phyloP scores from a whole-genome alignment of 1,140 invertebrate genomes.

The Calliopsis andreniformis region DNA sequence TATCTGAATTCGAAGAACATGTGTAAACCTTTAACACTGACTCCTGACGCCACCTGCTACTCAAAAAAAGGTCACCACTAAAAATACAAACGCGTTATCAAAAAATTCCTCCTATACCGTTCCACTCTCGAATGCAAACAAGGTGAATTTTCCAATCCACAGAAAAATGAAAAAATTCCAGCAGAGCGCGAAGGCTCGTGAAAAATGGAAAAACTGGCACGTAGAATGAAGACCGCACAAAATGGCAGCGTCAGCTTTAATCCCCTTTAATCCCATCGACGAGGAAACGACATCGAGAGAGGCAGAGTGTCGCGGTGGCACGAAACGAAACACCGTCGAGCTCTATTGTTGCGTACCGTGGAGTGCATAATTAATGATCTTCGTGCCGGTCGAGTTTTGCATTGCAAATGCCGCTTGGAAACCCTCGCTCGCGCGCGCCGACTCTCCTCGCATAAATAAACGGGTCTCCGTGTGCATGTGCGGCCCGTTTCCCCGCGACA shows the following conservation, averaged over 20 bases:
- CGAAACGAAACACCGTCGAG: constrained; percentile 48
- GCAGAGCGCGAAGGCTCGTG: no score
- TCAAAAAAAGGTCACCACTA: no score
- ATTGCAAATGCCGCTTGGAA: constrained; percentile 68
- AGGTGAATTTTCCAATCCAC: no score
- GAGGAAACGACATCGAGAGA: constrained; percentile 22
- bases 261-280: constrained; percentile 28
- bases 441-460: constrained; percentile 37
- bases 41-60: no score
- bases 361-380: constrained; percentile 73
- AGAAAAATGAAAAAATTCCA: no score
- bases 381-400: constrained; percentile 62
- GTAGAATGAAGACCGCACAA: not conserved
- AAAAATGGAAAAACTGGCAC: not conserved
- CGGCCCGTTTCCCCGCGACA: constrained; percentile 7
- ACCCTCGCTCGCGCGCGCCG: constrained; percentile 32
- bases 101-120: no score
- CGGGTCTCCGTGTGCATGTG: constrained; percentile 12
- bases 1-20: no score
- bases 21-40: no score
- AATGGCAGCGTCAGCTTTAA: constrained; percentile 12
- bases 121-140: no score
- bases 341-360: constrained; percentile 64
- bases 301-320: constrained; percentile 16
- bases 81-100: no score